Base-by-base conservation (phyloP, 2,797 vertebrate species). In the Anolis apletophallus region DNA sequence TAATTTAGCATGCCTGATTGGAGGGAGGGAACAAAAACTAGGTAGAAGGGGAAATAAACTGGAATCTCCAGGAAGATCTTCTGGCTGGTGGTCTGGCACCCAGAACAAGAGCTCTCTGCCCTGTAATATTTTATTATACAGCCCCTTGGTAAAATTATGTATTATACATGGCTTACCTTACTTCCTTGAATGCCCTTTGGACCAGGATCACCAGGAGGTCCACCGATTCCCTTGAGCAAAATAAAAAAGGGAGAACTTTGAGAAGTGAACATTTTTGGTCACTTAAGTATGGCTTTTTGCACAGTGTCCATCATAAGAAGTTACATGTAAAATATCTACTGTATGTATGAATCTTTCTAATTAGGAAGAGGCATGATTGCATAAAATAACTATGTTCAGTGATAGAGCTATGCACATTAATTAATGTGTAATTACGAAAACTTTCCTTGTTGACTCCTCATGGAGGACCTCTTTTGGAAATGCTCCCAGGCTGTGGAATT, bases 191-290 rank as follows among this genome's bases (percentile, higher is more conserved):
- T 94, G 54, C 98, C 98, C 91, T 97, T 97, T 0, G 91, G 93
- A 34, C 98, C 98, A 82, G 94, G 89, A 13, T 98, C 97, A 76
- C 98, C 98, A n/a, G 94, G 91, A 89, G 94, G 96, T 94, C 98
- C 98, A 61, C 87, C 64, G 2, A 91, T 91, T 87, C 98, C 98
- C 98, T 98, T 92, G 3, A 78, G 73, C 86, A 90, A 92, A 67
- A 78, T 83, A 57, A 87, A 93, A 88, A 93, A 64, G n/a, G 88
- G 6, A 93, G 14, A 92, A 89, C 91, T n/a, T 87, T 94, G 26
- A 64, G 61, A 29, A 26, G 23, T 64, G 8, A 26, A 61, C 23
- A 61, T 64, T 26, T 9, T 64, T 64, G 2, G 8, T 10, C 23
- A 64, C 29, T 64, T 29, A 64, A 64, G 8, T 64, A 64, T 64